Conservation (phyloP, 2,888 invertebrate genomes). For the Conops quadrifasciatus region DNA sequence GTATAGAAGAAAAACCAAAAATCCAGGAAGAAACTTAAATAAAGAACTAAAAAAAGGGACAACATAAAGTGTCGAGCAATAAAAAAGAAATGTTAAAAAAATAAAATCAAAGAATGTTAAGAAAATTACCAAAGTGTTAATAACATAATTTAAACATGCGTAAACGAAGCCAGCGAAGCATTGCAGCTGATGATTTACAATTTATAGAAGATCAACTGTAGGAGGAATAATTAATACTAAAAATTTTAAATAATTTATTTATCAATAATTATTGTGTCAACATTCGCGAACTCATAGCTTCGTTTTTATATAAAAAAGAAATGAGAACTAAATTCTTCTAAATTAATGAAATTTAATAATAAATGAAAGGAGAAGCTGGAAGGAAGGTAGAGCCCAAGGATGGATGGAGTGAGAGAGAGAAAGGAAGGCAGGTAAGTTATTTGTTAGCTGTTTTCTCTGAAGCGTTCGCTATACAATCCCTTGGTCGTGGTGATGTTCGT, state of each 20-base stretch:
- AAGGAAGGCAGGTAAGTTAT: slow-evolving; percentile 1
- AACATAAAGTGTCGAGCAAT: slow-evolving; percentile 51
- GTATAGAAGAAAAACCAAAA: slow-evolving; percentile 46
- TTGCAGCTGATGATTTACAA: slow-evolving; percentile 1
- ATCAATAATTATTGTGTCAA: not conserved
- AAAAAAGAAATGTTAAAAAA: slow-evolving; percentile 47
- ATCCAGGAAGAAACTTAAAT: slow-evolving; percentile 55
- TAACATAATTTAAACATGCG: slow-evolving; percentile 49
- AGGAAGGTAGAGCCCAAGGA: slow-evolving; percentile 10
- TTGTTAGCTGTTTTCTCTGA: slow-evolving; percentile 26
- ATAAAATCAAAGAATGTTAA: slow-evolving; percentile 42
- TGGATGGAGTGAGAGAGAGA: not conserved
- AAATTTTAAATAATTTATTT: too few relatives aligned
- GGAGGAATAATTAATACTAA: too few relatives aligned
- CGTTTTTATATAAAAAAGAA: slow-evolving; percentile 24
- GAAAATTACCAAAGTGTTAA: slow-evolving; percentile 37
- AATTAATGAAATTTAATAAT: slow-evolving; percentile 20
- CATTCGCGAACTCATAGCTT: slow-evolving; percentile 12
- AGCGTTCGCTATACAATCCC: slow-evolving; percentile 34
- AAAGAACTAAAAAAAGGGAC: slow-evolving; percentile 57
- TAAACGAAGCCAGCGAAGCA: slow-evolving; percentile 49
- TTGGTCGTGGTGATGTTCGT: slow-evolving; percentile 13
- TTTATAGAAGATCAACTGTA: too few relatives aligned
- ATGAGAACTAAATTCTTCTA: not conserved
- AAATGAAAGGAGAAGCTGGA: slow-evolving; percentile 24